Evolutionary conservation across 2,113 vertebrate genomes (phyloP), one percentile per base, ranked within the genome.

Genomic region (Desmodus rotundus): DNA sequence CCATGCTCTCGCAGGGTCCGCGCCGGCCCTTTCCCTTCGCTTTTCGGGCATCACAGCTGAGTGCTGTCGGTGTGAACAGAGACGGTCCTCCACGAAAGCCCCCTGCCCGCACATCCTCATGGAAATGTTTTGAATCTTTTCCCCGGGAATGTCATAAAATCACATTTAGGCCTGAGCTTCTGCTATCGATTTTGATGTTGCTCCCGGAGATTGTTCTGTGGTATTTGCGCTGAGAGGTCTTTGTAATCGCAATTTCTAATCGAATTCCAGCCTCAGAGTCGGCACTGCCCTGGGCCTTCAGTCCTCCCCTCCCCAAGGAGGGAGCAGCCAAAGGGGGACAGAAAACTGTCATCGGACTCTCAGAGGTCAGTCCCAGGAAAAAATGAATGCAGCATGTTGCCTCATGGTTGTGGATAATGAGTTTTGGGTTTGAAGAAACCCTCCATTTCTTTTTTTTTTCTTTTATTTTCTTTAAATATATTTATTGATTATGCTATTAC

Each of bases 141-240:
- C 63, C 70, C 76, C 3, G 31, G 78, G 47, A 67, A 84, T 61
- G 80, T 92, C 83, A 67, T 65, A 82, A 95, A 87, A 81, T 84
- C 70, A 26, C 74, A 56, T 56, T 72, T 54, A 90, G 82, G 56
- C 63, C 58, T 2, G 16, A 82, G 70, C 47, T 19, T 43, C 56
- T 88, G 72, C 41, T 93, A 16, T 77, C 43, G 67, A 88, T 96
- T 83, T 94, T 72, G 93, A 90, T 45, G n/a, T 73, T 86, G 70
- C 41, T 65, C 78, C 91, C 83, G 45, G 89, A 93, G 87, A 92
- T 93, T 74, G 87, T 93, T 96, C 45, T 76, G 91, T 76, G 76
- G 77, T 47, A 33, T 77, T 91, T 70, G 56, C 38, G 52, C 50
- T 86, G 41, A 76, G 80, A 95, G 72, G 67, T 89, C 10, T 82